Evolutionary conservation across 2,113 vertebrate genomes (phyloP).

Genomic region (Actenoides lindsayi): DNA sequence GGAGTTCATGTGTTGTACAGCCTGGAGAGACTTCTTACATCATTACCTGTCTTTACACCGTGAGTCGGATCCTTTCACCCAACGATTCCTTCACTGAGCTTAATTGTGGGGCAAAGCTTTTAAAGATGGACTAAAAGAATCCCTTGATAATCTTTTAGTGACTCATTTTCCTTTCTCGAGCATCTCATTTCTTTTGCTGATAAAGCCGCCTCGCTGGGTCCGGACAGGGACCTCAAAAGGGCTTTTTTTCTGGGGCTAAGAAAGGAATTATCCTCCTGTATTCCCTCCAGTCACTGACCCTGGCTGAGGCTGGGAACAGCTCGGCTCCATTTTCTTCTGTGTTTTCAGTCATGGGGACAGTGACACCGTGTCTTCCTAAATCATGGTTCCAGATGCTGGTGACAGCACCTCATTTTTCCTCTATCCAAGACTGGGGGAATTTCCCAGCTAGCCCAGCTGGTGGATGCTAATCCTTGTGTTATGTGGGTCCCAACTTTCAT

Average conservation of each 20-base stretch:
- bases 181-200: not conserved
- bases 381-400: not conserved
- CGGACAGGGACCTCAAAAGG: rapidly evolving
- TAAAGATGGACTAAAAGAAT: not conserved
- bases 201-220: not conserved
- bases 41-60: not conserved
- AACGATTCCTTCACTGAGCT: not conserved
- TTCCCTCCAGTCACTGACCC: not conserved
- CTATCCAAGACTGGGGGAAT: not conserved
- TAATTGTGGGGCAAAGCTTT: not conserved
- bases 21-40: not conserved
- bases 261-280: not conserved
- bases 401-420: not conserved
- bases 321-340: not conserved
- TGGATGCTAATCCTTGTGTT: not conserved
- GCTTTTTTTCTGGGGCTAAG: not conserved
- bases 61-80: not conserved
- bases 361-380: not conserved
- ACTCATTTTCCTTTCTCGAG: not conserved
- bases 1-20: not conserved
- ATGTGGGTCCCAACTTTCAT: not conserved
- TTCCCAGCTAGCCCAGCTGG: not conserved
- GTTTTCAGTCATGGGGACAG: not conserved
- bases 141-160: not conserved
- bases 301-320: not conserved